Base-by-base conservation (phyloP, 2,113 vertebrate species). In the Choloepus hoffmanni region DNA sequence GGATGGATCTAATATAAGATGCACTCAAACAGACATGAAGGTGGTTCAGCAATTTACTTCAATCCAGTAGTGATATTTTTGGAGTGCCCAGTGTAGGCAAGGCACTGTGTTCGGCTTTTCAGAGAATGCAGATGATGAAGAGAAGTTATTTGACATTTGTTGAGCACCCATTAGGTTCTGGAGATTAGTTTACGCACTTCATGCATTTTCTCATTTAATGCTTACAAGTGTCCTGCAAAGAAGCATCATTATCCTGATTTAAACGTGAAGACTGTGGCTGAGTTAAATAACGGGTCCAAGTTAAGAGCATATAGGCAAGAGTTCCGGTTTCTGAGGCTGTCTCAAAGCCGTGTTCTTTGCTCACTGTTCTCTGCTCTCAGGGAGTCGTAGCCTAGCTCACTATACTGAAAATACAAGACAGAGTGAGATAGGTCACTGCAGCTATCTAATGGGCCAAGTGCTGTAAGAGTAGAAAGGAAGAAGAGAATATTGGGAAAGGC, bases 1-100 rank as follows among this genome's bases (percentile, higher is more conserved):
- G 36, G 73, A 89, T 74, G 73, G 83, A 74, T 96, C 26, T 84
- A 63, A 77, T 23, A n/a, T 90, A 89, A 89, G 33, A 85, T 88
- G 77, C 85, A 92, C n/a, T 94, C 58, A 62, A 48, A 86, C 28
- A 95, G 81, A 73, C 9, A 77, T 84, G 19, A 36, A 12, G 16
- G 62, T 95, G 93, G 96, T 82, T 85, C 93, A 95, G 94, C 77
- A 85, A 53, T 50, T 93, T 85, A 15, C 19, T 81, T 62, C 33
- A 88, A 68, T 30, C 14, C 40, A 79, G 11, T 33, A 3, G 0
- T 68, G 68, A 7, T 40, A 60, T 63, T 74, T 94, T 82, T 72
- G 85, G 83, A 95, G 84, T 40, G 33, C 18, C 65, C 19, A 30
- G 5, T 94, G 68, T 89, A 58, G 85, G 28, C 62, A 88, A 62